A percentile compares a stretch with the other conserved stretches of the same genome.
Conservation (phyloP, 1,140 invertebrate genomes). For the Pteromalus puparum region DNA sequence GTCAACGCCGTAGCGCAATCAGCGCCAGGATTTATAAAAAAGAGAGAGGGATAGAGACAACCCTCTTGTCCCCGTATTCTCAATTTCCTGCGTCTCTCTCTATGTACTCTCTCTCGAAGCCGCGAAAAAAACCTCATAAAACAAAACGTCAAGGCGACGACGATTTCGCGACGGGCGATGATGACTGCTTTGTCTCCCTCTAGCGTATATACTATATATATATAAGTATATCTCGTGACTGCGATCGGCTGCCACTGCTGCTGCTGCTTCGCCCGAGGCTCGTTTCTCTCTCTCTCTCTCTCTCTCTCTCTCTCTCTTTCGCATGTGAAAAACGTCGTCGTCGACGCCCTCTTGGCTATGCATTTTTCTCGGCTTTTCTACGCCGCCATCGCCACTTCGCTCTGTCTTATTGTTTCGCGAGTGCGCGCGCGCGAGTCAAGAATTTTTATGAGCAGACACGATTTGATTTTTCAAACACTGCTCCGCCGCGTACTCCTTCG, state of each 20-base stretch:
- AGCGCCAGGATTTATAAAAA: not conserved
- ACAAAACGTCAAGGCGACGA: constrained; percentile 33
- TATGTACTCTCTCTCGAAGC: not conserved
- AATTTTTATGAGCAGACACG: not conserved
- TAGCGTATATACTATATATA: not conserved
- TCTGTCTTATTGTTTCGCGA: not conserved
- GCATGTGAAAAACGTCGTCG: constrained; percentile 9
- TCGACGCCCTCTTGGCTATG: not conserved
- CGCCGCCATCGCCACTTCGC: not conserved
- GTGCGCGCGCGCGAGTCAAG: too few species aligned
- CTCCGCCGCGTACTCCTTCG: too few species aligned
- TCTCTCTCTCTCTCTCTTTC: not conserved
- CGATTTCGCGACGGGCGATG: not conserved
- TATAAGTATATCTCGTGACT: not conserved
- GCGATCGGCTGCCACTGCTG: not conserved
- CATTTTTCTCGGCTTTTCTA: not conserved
- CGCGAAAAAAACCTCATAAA: constrained; percentile 27
- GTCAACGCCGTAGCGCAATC: not conserved
- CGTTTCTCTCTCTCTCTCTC: not conserved
- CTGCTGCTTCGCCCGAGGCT: not conserved
- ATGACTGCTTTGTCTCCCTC: constrained; percentile 18
- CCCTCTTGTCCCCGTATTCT: not conserved
- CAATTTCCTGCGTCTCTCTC: not conserved
- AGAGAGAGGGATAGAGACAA: not conserved
- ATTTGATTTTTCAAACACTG: not conserved